A percentile compares a stretch with the other conserved stretches of the same genome.
Evolutionary conservation across 2,888 invertebrate genomes (phyloP).

Genomic region (Epinotia ramella): DNA sequence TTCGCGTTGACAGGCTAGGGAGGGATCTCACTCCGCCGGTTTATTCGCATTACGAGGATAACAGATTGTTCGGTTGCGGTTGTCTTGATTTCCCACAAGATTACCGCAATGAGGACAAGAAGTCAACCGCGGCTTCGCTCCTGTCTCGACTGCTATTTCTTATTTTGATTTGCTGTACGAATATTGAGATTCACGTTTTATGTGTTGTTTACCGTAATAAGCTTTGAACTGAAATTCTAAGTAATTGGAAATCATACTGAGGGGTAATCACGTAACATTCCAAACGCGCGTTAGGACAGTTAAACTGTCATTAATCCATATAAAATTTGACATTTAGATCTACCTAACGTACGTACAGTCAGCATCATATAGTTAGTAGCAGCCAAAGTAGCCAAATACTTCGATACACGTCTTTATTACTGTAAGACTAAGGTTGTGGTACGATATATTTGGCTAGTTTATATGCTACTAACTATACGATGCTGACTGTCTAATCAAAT

Average conservation of each 20-base stretch:
- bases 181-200: constrained; percentile 53
- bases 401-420: too few species aligned
- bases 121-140: constrained; percentile 67
- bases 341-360: too few species aligned
- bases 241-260: not conserved
- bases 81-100: constrained; percentile 78
- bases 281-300: too few species aligned
- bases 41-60: constrained; percentile 59
- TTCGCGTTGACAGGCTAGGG: constrained; percentile 35
- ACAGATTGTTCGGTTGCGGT: constrained; percentile 71
- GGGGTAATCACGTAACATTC: too few species aligned
- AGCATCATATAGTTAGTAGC: too few species aligned
- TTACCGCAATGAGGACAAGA: constrained; percentile 73
- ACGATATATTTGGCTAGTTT: too few species aligned
- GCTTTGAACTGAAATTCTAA: not conserved
- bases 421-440: too few species aligned
- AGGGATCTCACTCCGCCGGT: constrained; percentile 61
- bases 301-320: too few species aligned
- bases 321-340: too few species aligned
- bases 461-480: too few species aligned
- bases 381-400: too few species aligned
- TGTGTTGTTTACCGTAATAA: constrained; percentile 46
- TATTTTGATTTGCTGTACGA: constrained; percentile 62
- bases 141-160: constrained; percentile 59
- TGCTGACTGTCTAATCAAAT: too few species aligned